These are phyloP conservation scores for Vidua chalybeata DNA, from an alignment of 2,113 vertebrate genomes.

Conservation along the genomic window DNA sequence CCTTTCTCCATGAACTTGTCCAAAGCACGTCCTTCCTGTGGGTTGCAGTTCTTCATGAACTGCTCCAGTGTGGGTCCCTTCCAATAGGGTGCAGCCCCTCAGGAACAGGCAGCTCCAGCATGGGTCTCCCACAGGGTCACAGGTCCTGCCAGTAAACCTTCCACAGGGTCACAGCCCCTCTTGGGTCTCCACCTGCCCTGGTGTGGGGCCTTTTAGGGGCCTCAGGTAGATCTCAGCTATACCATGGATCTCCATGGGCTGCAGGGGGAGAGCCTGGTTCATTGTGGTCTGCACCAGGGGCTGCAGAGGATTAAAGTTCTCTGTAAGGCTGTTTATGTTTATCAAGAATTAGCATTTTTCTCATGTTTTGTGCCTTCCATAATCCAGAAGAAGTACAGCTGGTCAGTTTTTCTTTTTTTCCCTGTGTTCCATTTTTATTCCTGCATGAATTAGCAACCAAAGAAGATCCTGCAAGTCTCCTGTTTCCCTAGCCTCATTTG, in stretches of 20 bases:
- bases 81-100: neutral
- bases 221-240: neutral
- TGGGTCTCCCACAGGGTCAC: neutral
- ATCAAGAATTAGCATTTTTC: neutral
- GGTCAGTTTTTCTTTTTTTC: rapidly evolving
- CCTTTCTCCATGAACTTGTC: neutral
- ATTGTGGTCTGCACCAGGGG: neutral
- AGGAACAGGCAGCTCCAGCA: neutral
- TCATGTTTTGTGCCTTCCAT: neutral
- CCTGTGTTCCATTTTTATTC: neutral
- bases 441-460: neutral
- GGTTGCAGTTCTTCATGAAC: neutral
- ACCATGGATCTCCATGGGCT: neutral
- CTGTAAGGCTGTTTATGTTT: neutral
- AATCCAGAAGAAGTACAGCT: neutral
- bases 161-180: neutral
- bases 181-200: neutral
- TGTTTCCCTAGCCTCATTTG: neutral
- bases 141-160: neutral
- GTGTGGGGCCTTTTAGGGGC: neutral
- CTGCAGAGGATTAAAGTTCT: neutral
- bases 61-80: neutral
- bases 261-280: neutral
- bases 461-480: neutral
- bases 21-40: rapidly evolving